Conservation (phyloP, 2,888 invertebrate genomes). For the Coleophora flavipennella region DNA sequence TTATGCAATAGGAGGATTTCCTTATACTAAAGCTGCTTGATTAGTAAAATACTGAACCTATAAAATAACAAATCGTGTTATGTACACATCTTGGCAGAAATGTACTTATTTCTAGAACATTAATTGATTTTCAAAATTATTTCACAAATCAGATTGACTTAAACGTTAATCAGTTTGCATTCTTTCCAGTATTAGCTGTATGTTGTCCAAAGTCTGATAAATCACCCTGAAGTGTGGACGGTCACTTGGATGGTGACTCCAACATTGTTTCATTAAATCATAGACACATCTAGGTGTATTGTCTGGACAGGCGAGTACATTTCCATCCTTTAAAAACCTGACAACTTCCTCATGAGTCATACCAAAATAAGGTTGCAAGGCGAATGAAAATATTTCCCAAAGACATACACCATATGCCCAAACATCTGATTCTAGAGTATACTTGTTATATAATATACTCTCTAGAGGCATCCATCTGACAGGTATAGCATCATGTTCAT, state of each 20-base stretch:
- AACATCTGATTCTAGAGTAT: conserved; percentile 95
- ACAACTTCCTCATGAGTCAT: conserved; percentile 98
- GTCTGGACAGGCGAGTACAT: conserved; percentile 91
- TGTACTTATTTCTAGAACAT: conserved; percentile 2
- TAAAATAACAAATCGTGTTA: conserved; percentile 2
- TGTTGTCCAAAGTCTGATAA: conserved; percentile 83
- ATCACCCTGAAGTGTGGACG: conserved; percentile 90
- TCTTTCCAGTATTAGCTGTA: conserved; percentile 68
- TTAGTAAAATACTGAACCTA: too few species aligned
- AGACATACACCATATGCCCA: conserved; percentile 98
- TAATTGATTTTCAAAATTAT: conserved; percentile 15
- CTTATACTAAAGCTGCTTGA: too few species aligned
- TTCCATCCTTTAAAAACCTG: conserved; percentile 93
- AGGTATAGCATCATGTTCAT: conserved; percentile 96
- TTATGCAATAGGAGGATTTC: too few species aligned
- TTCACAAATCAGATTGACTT: conserved; percentile 16
- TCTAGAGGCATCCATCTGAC: conserved; percentile 99
- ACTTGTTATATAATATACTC: conserved; percentile 96
- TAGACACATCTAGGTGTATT: conserved; percentile 90
- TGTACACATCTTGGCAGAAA: conserved; percentile 7
- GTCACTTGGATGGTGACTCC: conserved; percentile 88
- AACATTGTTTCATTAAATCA: conserved; percentile 94
- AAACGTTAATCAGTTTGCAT: conserved; percentile 46
- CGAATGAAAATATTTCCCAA: conserved; percentile 98
- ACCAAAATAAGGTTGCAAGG: conserved; percentile 96